Evolutionary conservation across 2,113 vertebrate species (phyloP).

Genomic region (Pelusios castaneus): DNA sequence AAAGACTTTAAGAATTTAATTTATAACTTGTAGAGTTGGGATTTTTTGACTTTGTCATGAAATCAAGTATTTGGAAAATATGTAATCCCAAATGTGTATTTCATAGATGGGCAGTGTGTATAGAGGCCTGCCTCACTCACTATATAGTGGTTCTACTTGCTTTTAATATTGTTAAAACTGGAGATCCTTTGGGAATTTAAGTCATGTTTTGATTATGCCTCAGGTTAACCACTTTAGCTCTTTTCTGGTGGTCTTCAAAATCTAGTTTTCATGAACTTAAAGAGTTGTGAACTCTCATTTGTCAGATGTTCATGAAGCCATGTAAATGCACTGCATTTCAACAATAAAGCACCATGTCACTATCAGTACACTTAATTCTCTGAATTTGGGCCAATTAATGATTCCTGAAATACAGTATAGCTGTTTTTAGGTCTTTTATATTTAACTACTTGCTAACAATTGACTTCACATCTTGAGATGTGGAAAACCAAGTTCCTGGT

Average conservation of each 20-base stretch:
- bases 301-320: not conserved
- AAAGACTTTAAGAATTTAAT: conserved; percentile 51
- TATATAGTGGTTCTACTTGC: not conserved
- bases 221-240: conserved; percentile 12
- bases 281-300: not conserved
- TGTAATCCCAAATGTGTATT: not conserved
- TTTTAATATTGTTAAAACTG: conserved; percentile 19
- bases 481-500: not conserved
- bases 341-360: not conserved
- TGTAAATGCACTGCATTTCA: not conserved
- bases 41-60: conserved; percentile 14
- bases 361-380: not conserved
- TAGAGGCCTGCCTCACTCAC: not conserved
- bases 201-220: conserved; percentile 9
- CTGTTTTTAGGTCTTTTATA: not conserved
- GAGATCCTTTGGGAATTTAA: conserved; percentile 22
- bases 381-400: not conserved
- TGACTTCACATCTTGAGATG: not conserved
- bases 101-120: not conserved
- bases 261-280: not conserved
- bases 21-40: conserved; percentile 15
- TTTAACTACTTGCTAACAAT: not conserved
- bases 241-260: conserved; percentile 33
- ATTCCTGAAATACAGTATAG: not conserved
- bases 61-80: conserved; percentile 20